phyloP scores from a whole-genome alignment of 2,113 vertebrate species.

The Microtus ochrogaster region DNA sequence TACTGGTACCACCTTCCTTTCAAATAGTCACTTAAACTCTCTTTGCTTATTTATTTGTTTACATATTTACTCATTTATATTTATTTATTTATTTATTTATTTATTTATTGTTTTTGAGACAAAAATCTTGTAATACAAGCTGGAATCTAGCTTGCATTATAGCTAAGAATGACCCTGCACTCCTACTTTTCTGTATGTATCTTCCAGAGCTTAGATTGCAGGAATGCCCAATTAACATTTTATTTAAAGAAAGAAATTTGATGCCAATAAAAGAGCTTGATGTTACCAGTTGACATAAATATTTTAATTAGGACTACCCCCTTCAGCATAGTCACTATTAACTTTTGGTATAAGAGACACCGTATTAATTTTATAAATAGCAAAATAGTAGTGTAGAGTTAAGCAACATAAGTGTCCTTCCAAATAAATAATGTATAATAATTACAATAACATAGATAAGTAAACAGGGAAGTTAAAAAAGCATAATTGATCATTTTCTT shows the following conservation, averaged over 20 bases:
- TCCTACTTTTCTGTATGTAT: neutral
- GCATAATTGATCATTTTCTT: slow-evolving; percentile 50
- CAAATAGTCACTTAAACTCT: neutral
- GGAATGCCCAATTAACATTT: neutral
- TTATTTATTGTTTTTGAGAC: neutral
- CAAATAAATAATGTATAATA: neutral
- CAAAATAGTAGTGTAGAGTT: neutral
- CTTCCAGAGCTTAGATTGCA: neutral
- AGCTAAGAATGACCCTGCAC: neutral
- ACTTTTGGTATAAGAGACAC: neutral
- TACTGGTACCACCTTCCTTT: neutral
- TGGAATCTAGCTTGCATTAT: neutral
- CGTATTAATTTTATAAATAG: neutral
- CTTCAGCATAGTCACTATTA: neutral
- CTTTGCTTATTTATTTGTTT: too few relatives aligned
- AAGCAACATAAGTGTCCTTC: neutral
- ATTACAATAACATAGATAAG: slow-evolving; percentile 4
- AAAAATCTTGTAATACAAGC: neutral
- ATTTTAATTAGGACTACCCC: neutral
- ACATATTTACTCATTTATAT: too few relatives aligned
- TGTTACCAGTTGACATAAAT: neutral
- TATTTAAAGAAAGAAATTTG: neutral
- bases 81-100: neutral
- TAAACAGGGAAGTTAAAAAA: slow-evolving; percentile 57
- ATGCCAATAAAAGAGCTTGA: neutral